Base-by-base conservation (phyloP, 1,140 invertebrate species). In the Meloidogyne hapla region DNA sequence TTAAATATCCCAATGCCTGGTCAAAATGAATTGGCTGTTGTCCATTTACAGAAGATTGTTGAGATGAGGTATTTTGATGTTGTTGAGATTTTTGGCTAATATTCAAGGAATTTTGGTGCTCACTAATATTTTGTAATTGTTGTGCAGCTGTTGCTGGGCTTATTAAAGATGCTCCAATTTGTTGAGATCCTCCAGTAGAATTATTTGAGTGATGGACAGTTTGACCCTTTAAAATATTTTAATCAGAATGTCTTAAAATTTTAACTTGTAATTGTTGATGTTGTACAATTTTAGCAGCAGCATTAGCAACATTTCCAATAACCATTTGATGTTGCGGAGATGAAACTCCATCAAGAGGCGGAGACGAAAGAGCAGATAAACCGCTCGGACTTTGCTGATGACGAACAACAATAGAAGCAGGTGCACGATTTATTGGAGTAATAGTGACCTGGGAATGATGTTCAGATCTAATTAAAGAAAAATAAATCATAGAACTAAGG, bases 1-100 rank as follows among this genome's bases (percentile, higher is more conserved):
- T 78, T 23, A 78, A 66, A 42, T 78, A 78, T 13, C 78, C 77
- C 15, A 78, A 69, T 38, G 77, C 77, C n/a, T 78, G 76, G 42
- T 80, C 67, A 62, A 78, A 78, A 62, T 78, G 77, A 13, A 78
- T 70, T 6, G 77, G 77, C 21, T 77, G 75, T 61, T 66, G 71
- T 15, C 74, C 69, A 56, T 2, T 74, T 75, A 56, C n/a, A 65
- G 33, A 28, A 65, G 23, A 26, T 26, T 65, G 25, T 65, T 26
- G 18, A 18, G n/a, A 21, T 28, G 18, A 26, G 18, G 69, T 23
- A 3, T 23, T 23, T 76, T 10, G 42, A 1, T 76, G 75, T 77
- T 75, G 70, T 69, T 48, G 73, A 40, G 38, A 33, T 26, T 61
- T 48, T 6, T 28, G 9, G 15, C 5, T 40, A 28, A 64, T 13